Conservation (phyloP, 2,113 vertebrate genomes). For the Saimiri boliviensis region DNA sequence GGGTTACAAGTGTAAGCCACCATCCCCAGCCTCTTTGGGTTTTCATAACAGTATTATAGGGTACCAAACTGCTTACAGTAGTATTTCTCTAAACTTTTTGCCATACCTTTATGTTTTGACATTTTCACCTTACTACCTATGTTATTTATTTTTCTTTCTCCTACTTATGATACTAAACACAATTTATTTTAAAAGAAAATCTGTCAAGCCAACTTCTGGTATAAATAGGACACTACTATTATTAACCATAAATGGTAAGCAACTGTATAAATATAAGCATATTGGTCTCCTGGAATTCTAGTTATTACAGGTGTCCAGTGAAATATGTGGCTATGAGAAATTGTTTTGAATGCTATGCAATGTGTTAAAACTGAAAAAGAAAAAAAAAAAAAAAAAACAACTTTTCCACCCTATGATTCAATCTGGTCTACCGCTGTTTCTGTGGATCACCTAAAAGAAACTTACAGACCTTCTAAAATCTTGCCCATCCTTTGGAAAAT, state of each 20-base stretch:
- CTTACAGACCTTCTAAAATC: background rate
- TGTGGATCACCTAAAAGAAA: background rate
- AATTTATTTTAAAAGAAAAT: background rate
- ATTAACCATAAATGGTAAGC: background rate
- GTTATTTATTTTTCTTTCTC: background rate
- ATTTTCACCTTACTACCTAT: background rate
- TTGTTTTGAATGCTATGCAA: background rate
- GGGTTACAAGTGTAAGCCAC: too few relatives aligned
- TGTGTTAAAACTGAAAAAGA: background rate
- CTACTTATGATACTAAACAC: background rate
- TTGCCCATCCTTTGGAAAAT: background rate
- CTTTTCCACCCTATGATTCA: background rate
- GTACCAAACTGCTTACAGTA: rapidly evolving
- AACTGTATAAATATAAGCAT: background rate
- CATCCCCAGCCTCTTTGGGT: too few relatives aligned
- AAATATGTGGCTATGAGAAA: background rate
- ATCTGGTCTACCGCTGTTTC: background rate
- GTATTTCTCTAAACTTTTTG: background rate
- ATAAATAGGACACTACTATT: background rate
- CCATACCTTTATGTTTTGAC: background rate
- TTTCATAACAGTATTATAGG: background rate
- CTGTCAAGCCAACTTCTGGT: background rate
- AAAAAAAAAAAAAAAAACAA: background rate
- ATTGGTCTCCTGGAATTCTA: background rate
- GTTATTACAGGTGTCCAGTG: background rate